Conservation (phyloP, 2,888 invertebrate genomes). For the Mesopsocus fuscifrons region DNA sequence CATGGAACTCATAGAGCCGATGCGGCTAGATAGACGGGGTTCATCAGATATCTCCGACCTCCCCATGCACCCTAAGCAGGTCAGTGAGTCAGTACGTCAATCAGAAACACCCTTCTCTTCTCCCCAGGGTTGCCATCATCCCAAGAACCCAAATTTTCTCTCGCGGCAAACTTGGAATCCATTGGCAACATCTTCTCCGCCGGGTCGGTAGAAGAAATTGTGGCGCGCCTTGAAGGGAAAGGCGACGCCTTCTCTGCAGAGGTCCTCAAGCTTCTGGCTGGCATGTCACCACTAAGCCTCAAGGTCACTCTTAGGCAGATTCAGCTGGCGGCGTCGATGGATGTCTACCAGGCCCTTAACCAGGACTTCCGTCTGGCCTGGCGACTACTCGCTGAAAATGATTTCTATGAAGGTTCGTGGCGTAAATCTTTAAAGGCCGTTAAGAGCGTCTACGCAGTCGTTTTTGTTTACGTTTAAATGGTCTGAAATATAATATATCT, state of each 20-base stretch:
- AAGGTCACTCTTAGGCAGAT: slow-evolving; percentile 70
- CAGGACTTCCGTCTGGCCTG: slow-evolving; percentile 75
- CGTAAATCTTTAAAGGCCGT: too few relatives aligned
- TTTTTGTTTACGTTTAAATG: too few relatives aligned
- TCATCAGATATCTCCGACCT: too few relatives aligned
- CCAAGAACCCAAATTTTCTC: too few relatives aligned
- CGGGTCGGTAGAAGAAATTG: slow-evolving; percentile 57
- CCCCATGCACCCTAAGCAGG: too few relatives aligned
- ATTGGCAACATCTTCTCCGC: slow-evolving; percentile 66
- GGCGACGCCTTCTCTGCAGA: slow-evolving; percentile 67
- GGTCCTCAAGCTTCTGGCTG: slow-evolving; percentile 43
- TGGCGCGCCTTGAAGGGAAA: slow-evolving; percentile 50
- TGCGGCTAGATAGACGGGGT: too few relatives aligned
- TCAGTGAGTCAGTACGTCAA: too few relatives aligned
- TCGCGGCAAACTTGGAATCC: slow-evolving; percentile 43
- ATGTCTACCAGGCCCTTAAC: slow-evolving; percentile 61
- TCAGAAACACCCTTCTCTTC: too few relatives aligned
- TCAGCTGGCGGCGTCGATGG: slow-evolving; percentile 50
- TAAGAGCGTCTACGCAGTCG: too few relatives aligned
- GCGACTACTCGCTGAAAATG: slow-evolving; percentile 30
- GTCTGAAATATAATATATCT: too few relatives aligned
- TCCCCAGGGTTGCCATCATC: too few relatives aligned
- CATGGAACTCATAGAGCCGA: too few relatives aligned
- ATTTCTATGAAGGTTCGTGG: slow-evolving; percentile 83
- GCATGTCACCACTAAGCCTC: slow-evolving; percentile 84